Conservation (phyloP, 53 echinoderm and acorn worm genomes). For the Holothuria leucospilota region DNA sequence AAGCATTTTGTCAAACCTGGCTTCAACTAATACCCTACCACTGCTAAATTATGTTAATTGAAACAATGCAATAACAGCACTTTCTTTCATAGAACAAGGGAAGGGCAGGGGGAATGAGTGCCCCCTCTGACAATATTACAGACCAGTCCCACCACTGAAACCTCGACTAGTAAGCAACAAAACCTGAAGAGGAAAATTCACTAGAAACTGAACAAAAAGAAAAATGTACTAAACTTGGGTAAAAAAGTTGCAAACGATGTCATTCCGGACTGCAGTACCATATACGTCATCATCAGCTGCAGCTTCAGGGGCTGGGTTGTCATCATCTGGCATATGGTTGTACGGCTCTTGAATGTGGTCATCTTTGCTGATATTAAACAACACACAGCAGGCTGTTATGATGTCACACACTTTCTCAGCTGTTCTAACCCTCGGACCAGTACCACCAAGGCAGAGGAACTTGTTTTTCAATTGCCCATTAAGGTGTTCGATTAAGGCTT, state of each 20-base stretch:
- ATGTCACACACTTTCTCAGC: conserved; percentile 37
- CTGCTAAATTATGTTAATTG: too few species aligned
- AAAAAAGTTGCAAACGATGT: conserved; percentile 30
- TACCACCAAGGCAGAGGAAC: conserved; percentile 52
- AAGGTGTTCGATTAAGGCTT: too few species aligned
- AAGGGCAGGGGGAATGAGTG: too few species aligned
- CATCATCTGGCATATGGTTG: conserved; percentile 43
- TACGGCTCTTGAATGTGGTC: conserved; percentile 62
- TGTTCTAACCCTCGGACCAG: conserved; percentile 49
- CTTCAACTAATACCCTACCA: too few species aligned
- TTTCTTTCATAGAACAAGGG: too few species aligned
- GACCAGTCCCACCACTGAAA: too few species aligned
- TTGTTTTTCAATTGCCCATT: conserved; percentile 29
- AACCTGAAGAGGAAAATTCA: too few species aligned
- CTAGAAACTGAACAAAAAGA: too few species aligned
- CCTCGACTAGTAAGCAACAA: too few species aligned
- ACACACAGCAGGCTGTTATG: conserved; percentile 58
- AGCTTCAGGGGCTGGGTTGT: conserved; percentile 9
- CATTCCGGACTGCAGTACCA: conserved; percentile 32
- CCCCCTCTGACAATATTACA: too few species aligned
- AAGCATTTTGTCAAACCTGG: too few species aligned
- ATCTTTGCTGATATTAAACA: conserved; percentile 61
- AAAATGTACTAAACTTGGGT: neutral
- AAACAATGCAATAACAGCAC: too few species aligned
- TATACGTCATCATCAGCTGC: conserved; percentile 19